phyloP scores from a whole-genome alignment of 2,888 invertebrate genomes.

The Diloba caeruleocephala region DNA sequence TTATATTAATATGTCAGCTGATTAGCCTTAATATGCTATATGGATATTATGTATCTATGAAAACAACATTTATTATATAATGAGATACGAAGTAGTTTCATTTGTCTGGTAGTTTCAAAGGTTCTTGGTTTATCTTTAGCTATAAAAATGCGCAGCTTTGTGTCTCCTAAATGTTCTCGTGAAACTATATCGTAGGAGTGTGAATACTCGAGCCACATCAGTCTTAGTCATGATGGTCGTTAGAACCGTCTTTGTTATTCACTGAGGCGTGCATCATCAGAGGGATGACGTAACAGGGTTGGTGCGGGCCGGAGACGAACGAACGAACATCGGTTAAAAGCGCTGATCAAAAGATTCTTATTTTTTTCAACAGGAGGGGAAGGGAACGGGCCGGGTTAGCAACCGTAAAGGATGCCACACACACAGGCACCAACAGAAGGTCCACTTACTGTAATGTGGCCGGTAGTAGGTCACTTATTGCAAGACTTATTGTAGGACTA shows the following conservation, averaged over 20 bases:
- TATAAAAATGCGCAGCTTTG: too few species aligned
- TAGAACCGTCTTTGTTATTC: slow-evolving; percentile 35
- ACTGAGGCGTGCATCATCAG: slow-evolving; percentile 17
- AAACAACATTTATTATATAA: too few species aligned
- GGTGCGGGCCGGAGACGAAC: slow-evolving; percentile 8
- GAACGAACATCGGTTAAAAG: slow-evolving; percentile 52
- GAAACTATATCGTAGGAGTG: too few species aligned
- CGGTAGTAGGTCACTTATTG: slow-evolving; percentile 1
- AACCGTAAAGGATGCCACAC: neutral
- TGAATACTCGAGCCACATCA: slow-evolving; percentile 35
- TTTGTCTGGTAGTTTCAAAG: too few species aligned
- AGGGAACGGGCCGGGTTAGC: neutral
- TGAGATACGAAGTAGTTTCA: too few species aligned
- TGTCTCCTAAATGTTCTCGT: too few species aligned
- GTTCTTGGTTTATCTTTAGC: too few species aligned
- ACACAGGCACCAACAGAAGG: slow-evolving; percentile 11
- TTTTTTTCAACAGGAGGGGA: slow-evolving; percentile 20
- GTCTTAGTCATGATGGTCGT: slow-evolving; percentile 47
- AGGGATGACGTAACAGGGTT: slow-evolving; percentile 25
- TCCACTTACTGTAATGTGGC: neutral
- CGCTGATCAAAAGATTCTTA: slow-evolving; percentile 59
- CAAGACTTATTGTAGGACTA: neutral
- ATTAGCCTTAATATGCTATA: too few species aligned
- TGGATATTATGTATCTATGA: too few species aligned
- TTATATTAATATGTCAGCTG: too few species aligned